phyloP scores from a whole-genome alignment of 2,888 invertebrate genomes.

The Phortica okadai region DNA sequence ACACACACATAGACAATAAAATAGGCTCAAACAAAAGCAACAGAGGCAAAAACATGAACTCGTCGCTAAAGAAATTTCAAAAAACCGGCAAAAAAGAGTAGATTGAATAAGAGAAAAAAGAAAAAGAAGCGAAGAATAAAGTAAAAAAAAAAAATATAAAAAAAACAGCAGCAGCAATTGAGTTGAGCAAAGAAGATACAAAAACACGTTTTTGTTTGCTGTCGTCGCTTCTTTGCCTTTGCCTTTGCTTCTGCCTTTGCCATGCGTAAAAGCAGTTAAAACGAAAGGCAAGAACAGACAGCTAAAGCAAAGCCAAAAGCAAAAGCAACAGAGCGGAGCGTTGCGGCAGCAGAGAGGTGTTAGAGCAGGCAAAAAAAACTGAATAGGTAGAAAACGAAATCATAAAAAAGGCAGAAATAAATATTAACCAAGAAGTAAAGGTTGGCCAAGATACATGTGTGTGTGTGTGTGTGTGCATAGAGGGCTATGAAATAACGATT shows the following conservation, averaged over 20 bases:
- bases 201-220: constrained; percentile 68
- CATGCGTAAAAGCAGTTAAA: constrained; percentile 20
- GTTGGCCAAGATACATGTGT: background rate
- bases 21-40: constrained; percentile 25
- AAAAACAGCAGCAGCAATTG: constrained; percentile 35
- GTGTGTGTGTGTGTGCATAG: background rate
- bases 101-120: constrained; percentile 16
- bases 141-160: constrained; percentile 41
- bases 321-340: background rate
- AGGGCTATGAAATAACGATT: background rate
- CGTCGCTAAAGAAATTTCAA: constrained; percentile 49
- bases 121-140: constrained; percentile 34
- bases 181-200: constrained; percentile 40
- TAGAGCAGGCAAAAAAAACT: background rate
- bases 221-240: background rate
- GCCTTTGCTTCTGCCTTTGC: constrained; percentile 38
- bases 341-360: background rate
- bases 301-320: background rate
- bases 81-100: constrained; percentile 54
- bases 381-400: constrained; percentile 24
- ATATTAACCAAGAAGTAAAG: background rate
- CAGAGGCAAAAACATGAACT: constrained; percentile 41
- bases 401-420: constrained; percentile 2
- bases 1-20: constrained; percentile 13
- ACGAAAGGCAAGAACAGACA: background rate